Conservation (phyloP, 2,888 invertebrate species). For the Barypeithes pellucidus region DNA sequence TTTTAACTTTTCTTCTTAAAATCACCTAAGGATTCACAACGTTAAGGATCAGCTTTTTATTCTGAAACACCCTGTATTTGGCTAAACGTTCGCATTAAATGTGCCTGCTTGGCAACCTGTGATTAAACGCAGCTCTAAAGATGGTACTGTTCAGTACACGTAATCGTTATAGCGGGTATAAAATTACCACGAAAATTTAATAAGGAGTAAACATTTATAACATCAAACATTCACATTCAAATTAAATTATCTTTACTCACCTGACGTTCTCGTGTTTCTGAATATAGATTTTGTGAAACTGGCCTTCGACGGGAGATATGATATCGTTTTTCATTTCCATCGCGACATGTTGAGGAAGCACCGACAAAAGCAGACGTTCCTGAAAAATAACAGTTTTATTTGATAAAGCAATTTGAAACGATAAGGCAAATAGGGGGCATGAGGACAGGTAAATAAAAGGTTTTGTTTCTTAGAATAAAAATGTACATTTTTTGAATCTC, state of each 20-base stretch:
- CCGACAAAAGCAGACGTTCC: slow-evolving; percentile 90
- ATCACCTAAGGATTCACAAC: too few relatives aligned
- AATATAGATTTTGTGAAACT: slow-evolving; percentile 96
- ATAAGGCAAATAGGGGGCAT: background rate
- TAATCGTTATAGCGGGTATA: background rate
- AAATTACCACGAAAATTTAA: slow-evolving; percentile 7
- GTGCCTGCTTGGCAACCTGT: too few relatives aligned
- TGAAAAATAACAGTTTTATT: slow-evolving; percentile 65
- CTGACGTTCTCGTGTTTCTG: slow-evolving; percentile 95
- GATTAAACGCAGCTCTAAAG: too few relatives aligned
- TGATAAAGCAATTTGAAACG: slow-evolving; percentile 20
- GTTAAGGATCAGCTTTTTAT: too few relatives aligned
- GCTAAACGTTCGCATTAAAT: too few relatives aligned
- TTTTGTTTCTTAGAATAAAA: too few relatives aligned
- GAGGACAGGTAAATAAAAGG: slow-evolving; percentile 4
- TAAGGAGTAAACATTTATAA: slow-evolving; percentile 8
- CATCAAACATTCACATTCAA: background rate
- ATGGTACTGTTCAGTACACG: too few relatives aligned
- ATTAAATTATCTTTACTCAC: slow-evolving; percentile 71
- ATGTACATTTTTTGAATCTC: too few relatives aligned
- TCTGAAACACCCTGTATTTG: too few relatives aligned
- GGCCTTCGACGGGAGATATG: slow-evolving; percentile 90
- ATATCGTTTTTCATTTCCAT: slow-evolving; percentile 97
- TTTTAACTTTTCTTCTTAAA: too few relatives aligned
- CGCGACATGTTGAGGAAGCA: slow-evolving; percentile 91